Base-by-base conservation (phyloP, 2,888 invertebrate species). In the Meliscaeva auricollis region DNA sequence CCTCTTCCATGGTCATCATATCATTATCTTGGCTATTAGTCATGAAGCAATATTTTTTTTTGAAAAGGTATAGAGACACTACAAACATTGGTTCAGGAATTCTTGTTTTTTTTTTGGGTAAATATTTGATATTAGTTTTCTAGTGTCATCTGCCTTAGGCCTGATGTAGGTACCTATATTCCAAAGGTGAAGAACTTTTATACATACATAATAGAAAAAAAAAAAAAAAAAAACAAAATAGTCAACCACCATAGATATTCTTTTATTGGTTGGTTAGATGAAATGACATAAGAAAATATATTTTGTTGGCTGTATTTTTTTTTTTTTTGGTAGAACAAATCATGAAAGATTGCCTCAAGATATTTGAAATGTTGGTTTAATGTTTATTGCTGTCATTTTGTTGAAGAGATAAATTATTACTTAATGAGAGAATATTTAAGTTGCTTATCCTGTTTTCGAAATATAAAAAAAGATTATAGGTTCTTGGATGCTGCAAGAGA, bases 111-210 rank as follows among this genome's bases (percentile, higher is more conserved):
- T 44, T 56, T 26, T 22, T 30, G 22, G 38, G 38, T 30, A 66
- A 32, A 48, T 66, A 48, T 60, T 60, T 50, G 44, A 20, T 62
- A 72, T 72, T 58, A 35, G 41, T 62, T 48, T 52, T 38, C 60
- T 74, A 30, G 72, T 77, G 60, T 82, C 44, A 60, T 8, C 41
- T 38, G 82, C 77, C 82, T 52, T 20, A 68, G 82, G 77, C 17
- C 62, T 38, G 26, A 26, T 26, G 26, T 26, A 26, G n/a, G n/a
- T 26, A 26, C 26, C 26, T 26, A 26, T 82, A 60, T 48, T 73
- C 38, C 22, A 9, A 73, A 82, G 77, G 77, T 82, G 72, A 82
- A 73, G 82, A 82, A 77, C 82, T 66, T 73, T 72, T 66, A 35
- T 22, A 60, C 66, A 22, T 44, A 46, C 66, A 22, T 44, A 46